Conservation (phyloP, 2,113 vertebrate species). For the Chaetops frenatus region DNA sequence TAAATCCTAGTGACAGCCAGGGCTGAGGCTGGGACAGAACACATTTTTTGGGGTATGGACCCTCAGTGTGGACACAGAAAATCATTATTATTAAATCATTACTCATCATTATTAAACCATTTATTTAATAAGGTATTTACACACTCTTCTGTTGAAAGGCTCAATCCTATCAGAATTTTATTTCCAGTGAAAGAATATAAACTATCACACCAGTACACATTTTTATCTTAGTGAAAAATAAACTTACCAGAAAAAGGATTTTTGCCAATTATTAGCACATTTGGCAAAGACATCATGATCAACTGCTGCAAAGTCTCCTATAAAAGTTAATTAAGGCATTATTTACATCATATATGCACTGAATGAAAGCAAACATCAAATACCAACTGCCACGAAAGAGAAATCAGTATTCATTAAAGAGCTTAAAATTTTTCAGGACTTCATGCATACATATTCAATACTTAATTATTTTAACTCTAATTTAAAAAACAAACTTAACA, state of each 20-base stretch:
- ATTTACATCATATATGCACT: background rate
- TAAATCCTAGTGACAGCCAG: background rate
- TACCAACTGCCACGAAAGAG: background rate
- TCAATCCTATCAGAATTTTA: background rate
- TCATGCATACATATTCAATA: background rate
- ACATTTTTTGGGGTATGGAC: background rate
- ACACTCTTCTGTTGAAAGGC: background rate
- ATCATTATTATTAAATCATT: background rate
- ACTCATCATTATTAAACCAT: background rate
- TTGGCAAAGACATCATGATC: constrained; percentile 96
- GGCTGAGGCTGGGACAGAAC: background rate
- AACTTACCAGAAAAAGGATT: constrained; percentile 89
- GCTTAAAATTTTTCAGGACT: background rate
- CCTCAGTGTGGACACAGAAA: background rate
- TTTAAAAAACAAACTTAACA: background rate
- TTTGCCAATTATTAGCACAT: constrained; percentile 90
- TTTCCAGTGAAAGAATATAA: background rate
- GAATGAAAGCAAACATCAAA: background rate
- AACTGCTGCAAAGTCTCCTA: constrained; percentile 95
- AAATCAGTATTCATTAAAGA: background rate
- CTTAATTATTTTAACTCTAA: background rate
- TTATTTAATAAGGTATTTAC: background rate
- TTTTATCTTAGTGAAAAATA: constrained; percentile 16
- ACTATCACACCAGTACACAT: background rate
- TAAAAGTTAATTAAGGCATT: constrained; percentile 42